phyloP scores from a whole-genome alignment of 2,113 vertebrate genomes.

The Amia ocellicauda region DNA sequence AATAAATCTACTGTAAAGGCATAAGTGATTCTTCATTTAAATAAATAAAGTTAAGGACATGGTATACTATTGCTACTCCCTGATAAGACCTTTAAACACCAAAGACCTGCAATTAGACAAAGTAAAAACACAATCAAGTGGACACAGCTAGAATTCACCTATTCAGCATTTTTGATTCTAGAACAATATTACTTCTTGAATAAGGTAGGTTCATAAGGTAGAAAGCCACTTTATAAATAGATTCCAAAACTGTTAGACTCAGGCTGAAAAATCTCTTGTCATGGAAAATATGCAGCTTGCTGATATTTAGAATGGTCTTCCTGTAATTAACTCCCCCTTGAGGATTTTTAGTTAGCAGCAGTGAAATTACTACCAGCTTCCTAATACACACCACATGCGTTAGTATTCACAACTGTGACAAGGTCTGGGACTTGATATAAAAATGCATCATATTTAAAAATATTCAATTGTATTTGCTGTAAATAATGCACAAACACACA shows the following conservation, averaged over 20 bases:
- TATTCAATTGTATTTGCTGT: constrained; percentile 12
- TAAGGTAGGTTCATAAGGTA: constrained; percentile 43
- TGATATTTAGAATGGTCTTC: constrained; percentile 99
- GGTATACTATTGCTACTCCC: constrained; percentile 7
- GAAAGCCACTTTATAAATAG: constrained; percentile 47
- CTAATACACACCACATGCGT: constrained; percentile 97
- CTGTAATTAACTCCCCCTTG: constrained; percentile 99
- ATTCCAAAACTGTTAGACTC: constrained; percentile 71
- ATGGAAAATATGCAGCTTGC: constrained; percentile 88
- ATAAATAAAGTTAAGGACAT: constrained; percentile 43
- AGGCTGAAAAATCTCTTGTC: constrained; percentile 83
- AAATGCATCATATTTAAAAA: constrained; percentile 34
- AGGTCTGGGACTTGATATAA: constrained; percentile 41
- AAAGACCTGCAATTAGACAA: constrained; percentile 7
- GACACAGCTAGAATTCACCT: background rate
- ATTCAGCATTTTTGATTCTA: background rate
- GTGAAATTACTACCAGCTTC: constrained; percentile 97
- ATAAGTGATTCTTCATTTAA: constrained; percentile 51
- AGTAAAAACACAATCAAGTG: background rate
- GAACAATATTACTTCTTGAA: too few species aligned
- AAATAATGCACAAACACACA: too few species aligned
- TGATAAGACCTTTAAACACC: constrained; percentile 16
- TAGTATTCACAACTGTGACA: constrained; percentile 61
- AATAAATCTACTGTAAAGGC: constrained; percentile 28
- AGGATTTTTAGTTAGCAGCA: constrained; percentile 98